Percentiles rank a stretch among this genome's conserved stretches.
phyloP scores from a whole-genome alignment of 2,888 invertebrate genomes.

The Teleiodes luculella region DNA sequence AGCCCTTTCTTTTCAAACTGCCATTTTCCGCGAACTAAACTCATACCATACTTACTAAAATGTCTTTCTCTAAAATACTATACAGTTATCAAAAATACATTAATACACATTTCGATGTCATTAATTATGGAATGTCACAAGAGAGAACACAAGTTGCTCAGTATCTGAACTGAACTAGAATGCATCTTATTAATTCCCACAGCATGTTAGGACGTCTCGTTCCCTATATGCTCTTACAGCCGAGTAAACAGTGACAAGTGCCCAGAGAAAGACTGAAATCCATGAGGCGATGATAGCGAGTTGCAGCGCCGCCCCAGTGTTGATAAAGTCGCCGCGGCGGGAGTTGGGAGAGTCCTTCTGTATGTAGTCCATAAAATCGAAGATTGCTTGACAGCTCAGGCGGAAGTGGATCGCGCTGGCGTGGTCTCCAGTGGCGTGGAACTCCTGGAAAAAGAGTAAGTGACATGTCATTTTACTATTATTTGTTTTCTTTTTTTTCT shows the following conservation, averaged over 20 bases:
- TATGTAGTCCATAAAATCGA: slow-evolving; percentile 91
- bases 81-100: no score
- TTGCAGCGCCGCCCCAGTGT: slow-evolving; percentile 84
- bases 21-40: no score
- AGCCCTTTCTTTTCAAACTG: no score
- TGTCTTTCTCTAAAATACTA: no score
- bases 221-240: slow-evolving; percentile 74
- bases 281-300: slow-evolving; percentile 82
- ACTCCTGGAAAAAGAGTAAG: slow-evolving; percentile 42
- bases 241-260: slow-evolving; percentile 69
- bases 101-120: no score
- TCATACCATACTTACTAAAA: no score
- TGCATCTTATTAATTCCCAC: slow-evolving; percentile 61
- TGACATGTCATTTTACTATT: background rate
- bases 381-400: slow-evolving; percentile 84
- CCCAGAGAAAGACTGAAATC: slow-evolving; percentile 79
- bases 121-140: no score
- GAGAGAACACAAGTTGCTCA: no score
- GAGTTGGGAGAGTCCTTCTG: slow-evolving; percentile 83
- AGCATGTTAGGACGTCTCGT: slow-evolving; percentile 63
- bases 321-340: slow-evolving; percentile 82
- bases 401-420: slow-evolving; percentile 81
- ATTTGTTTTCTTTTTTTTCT: no score
- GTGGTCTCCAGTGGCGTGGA: slow-evolving; percentile 76
- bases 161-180: no score